Evolutionary conservation across 2,797 vertebrate species (phyloP), one percentile per base, ranked within the genome.

Genomic region (Centroberyx gerrardi): DNA sequence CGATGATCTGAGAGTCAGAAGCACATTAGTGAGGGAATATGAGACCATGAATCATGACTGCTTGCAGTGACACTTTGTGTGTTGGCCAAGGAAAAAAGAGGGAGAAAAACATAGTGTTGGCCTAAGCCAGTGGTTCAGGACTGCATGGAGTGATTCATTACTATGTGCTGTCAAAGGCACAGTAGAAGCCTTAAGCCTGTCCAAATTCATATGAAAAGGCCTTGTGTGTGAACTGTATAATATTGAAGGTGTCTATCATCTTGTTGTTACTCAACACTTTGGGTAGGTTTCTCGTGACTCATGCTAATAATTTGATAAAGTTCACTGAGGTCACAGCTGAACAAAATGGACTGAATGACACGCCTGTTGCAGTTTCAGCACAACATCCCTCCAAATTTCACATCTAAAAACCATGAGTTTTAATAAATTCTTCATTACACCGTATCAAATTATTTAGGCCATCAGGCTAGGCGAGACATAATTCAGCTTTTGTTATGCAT

Each of bases 371-470:
- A 15, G 40, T 46, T 29, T 46, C 18, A 72, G 18, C 13, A 68
- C 38, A 15, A 46, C 27, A 63, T 83, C 58, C 6, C 2, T 38
- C 51, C 62, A 40, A 60, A 62, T 31, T 55, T 60, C 33, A 63
- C 51, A 74, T 69, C 56, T 68, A 2, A 31, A 68, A 60, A 31
- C 31, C 51, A 51, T 59, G 29, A 38, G 8, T 60, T 40, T 38
- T 15, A 33, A 54, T 83, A 38, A 59, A 87, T 83, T 77, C 54
- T 83, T 77, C 40, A 85, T 83, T 46, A 53, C 66, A 9, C 59
- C 60, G n/a, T 60, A 44, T 74, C 71, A 62, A 79, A 84, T 84
- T 71, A 80, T 84, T 81, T 51, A 74, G 46, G 56, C 22, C 72
- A 69, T 46, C 49, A 38, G 62, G 52, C 56, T 4, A 27, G 3